phyloP scores from a whole-genome alignment of 2,797 vertebrate species.

The Macropodus opercularis region DNA sequence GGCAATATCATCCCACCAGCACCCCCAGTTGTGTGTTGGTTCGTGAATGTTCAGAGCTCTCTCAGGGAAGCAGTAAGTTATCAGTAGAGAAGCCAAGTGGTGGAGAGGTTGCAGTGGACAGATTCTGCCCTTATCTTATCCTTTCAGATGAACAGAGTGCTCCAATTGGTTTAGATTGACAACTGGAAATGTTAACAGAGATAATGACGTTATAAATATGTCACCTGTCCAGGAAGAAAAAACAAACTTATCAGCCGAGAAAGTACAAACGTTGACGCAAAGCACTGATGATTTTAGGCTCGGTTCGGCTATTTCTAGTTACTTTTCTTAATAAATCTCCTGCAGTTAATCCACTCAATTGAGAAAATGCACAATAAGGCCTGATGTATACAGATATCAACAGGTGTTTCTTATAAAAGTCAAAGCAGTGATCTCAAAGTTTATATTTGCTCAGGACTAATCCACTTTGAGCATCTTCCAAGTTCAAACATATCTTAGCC shows the following conservation, averaged over 20 bases:
- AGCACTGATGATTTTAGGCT: background rate
- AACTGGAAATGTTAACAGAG: conserved; percentile 40
- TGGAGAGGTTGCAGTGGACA: conserved; percentile 25
- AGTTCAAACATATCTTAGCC: conserved; percentile 64
- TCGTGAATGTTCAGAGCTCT: conserved; percentile 40
- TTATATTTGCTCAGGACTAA: conserved; percentile 65
- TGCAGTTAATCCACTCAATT: background rate
- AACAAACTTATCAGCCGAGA: conserved; percentile 16
- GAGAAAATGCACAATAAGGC: background rate
- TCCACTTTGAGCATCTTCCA: conserved; percentile 69
- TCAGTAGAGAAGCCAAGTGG: conserved; percentile 31
- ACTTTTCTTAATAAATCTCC: background rate
- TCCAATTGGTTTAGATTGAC: conserved; percentile 42
- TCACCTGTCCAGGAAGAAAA: conserved; percentile 23
- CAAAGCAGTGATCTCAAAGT: conserved; percentile 61
- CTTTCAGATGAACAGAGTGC: conserved; percentile 45
- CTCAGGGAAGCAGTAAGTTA: conserved; percentile 50
- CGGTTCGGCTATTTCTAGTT: background rate
- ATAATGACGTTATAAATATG: conserved; percentile 53
- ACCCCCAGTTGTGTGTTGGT: conserved; percentile 7
- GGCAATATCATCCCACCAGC: conserved; percentile 13
- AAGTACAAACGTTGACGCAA: conserved; percentile 18
- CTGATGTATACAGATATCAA: conserved; percentile 22
- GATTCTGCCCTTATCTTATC: conserved; percentile 55
- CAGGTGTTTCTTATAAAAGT: conserved; percentile 62